Percentiles rank a stretch among this genome's conserved stretches.
phyloP scores from a whole-genome alignment of 2,113 vertebrate genomes.

The Heterochromis multidens region DNA sequence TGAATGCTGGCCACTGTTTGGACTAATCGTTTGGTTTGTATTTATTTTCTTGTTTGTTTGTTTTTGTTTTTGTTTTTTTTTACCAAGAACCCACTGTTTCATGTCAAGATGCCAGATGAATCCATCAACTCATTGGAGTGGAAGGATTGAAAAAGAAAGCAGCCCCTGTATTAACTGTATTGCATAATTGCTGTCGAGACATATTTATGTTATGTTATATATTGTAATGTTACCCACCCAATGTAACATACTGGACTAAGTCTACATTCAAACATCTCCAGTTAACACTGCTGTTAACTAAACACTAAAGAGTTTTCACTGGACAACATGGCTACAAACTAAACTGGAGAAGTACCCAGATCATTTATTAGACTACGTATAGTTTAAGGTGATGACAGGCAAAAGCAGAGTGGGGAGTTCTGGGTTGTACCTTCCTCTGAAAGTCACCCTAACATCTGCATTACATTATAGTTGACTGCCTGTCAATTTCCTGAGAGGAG shows the following conservation, averaged over 20 bases:
- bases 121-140: neutral
- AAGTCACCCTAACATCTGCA: conserved; percentile 38
- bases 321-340: neutral
- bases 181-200: no score
- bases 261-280: neutral
- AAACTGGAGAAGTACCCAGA: neutral
- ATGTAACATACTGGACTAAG: neutral
- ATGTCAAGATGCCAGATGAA: neutral
- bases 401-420: neutral
- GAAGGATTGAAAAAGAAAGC: neutral
- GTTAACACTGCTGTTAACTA: no score
- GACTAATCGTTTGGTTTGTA: neutral
- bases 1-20: neutral
- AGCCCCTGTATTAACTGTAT: no score
- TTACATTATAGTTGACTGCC: conserved; percentile 48
- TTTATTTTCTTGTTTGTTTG: neutral
- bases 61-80: neutral
- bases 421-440: neutral
- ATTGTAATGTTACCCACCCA: no score
- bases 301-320: neutral
- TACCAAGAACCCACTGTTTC: neutral
- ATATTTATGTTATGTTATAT: no score
- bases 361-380: neutral
- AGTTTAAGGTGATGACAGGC: neutral
- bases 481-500: conserved; percentile 47